Evolutionary conservation across 2,797 vertebrate genomes (phyloP).

Genomic region (Sebastes nivosus): DNA sequence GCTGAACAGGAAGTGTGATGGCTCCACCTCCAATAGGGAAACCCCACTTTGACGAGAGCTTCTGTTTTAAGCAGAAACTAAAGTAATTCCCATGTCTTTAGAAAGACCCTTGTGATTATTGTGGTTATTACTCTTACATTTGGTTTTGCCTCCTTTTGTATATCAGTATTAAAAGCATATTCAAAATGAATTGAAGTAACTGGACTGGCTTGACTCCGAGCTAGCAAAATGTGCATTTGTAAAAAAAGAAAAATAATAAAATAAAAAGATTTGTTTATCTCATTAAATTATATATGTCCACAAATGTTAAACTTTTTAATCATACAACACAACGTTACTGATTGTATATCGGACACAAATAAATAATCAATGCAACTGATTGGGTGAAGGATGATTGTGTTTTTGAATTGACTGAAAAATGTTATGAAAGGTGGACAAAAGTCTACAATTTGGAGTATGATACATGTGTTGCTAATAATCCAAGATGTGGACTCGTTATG

Average conservation of each 20-base stretch:
- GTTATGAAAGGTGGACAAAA: background rate
- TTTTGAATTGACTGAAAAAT: background rate
- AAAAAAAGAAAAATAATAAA: background rate
- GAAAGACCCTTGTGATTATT: conserved; percentile 14
- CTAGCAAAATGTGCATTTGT: conserved; percentile 69
- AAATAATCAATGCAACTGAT: conserved; percentile 52
- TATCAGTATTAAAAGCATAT: conserved; percentile 56
- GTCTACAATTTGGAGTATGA: background rate
- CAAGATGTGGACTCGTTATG: background rate
- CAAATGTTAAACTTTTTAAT: conserved; percentile 52
- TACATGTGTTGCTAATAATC: background rate
- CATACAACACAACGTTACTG: conserved; percentile 38
- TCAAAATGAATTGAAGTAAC: conserved; percentile 41
- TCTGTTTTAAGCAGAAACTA: conserved; percentile 4
- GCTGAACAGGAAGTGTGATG: background rate
- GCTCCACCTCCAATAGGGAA: background rate
- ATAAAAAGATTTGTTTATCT: conserved; percentile 26
- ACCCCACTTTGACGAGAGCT: background rate
- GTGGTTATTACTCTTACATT: conserved; percentile 23
- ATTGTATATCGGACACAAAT: conserved; percentile 68
- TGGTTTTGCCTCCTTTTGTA: conserved; percentile 53
- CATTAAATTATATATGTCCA: conserved; percentile 53
- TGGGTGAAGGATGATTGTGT: background rate
- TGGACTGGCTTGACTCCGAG: conserved; percentile 56
- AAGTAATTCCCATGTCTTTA: background rate